Evolutionary conservation across 2,888 invertebrate genomes (phyloP), one percentile per base, ranked within the genome.

Genomic region (Drosophila affinis): DNA sequence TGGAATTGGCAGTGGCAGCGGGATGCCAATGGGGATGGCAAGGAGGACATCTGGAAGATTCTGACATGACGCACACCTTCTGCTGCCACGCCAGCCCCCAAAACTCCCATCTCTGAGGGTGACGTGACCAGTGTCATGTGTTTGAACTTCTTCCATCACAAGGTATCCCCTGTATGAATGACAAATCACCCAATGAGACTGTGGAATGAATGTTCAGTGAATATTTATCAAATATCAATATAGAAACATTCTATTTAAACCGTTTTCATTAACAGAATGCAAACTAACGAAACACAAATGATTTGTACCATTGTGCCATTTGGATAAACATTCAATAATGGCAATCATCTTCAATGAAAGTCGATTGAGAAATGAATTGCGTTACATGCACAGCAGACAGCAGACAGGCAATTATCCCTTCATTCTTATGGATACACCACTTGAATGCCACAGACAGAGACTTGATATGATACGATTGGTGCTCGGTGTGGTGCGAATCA

Each of bases 61-160:
- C 52, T 27, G 39, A 29, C 27, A 45, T 32, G 49, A 49, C 27
- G 27, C 39, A 39, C 39, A 39, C 39, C n/a, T 39, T 39, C 39
- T n/a, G 39, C 7, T 39, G 39, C 14, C 5, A 6, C 39, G 39
- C 39, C 32, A 24, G 4, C 32, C 32, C 14, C 39, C 6, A 6
- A 14, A 14, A 6, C 14, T 14, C 39, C 5, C 39, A 39, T 14
- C 6, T 7, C 39, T 7, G 14, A 14, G n/a, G 39, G n/a, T 39
- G 27, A 51, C 59, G 59, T 59, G 59, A 59, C 62, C 62, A 24
- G 62, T 29, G 24, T 44, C 62, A 49, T 48, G 58, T 51, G 49
- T 17, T 34, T 47, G 34, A 59, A 34, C 12, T 29, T 3, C 34
- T 12, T 3, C 57, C 10, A 57, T 12, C 34, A 4, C 12, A 12